These are phyloP conservation scores for Caenorhabditis remanei DNA, from an alignment of 1,140 invertebrate genomes.

Conservation along the genomic window DNA sequence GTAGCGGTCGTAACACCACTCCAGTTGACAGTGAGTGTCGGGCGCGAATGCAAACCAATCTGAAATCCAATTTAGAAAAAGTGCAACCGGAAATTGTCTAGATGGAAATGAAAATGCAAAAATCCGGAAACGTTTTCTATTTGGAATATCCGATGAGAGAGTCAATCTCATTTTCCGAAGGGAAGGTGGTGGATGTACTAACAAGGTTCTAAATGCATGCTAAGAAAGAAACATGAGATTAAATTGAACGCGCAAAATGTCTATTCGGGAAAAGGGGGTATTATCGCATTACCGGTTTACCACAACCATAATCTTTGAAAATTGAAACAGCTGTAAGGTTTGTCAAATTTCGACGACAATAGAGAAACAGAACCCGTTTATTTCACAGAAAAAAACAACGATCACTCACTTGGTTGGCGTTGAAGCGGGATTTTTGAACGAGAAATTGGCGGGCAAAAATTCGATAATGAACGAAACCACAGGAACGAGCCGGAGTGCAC, in stretches of 20 bases:
- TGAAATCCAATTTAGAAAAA: constrained; percentile 46
- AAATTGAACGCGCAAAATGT: constrained; percentile 23
- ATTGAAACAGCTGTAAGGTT: not conserved
- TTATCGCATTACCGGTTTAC: not conserved
- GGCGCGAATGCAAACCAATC: constrained; percentile 73
- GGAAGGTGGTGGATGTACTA: constrained; percentile 22
- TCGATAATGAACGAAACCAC: constrained; percentile 74
- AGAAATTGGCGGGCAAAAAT: constrained; percentile 71
- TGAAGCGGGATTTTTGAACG: constrained; percentile 65
- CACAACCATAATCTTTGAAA: not conserved
- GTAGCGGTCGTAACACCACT: constrained; percentile 71
- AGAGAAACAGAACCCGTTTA: not conserved
- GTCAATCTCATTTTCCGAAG: not conserved
- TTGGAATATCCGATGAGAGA: not conserved
- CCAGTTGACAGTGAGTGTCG: constrained; percentile 71
- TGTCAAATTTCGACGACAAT: not conserved
- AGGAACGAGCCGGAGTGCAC: constrained; percentile 71
- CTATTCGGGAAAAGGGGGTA: not conserved
- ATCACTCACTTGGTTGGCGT: constrained; percentile 54
- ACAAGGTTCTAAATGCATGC: constrained; percentile 36
- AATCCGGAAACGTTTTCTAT: constrained; percentile 7
- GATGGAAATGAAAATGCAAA: constrained; percentile 20
- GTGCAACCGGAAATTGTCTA: constrained; percentile 24
- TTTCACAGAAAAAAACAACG: not conserved
- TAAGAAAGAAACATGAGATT: constrained; percentile 6